Percentiles rank a stretch among this genome's conserved stretches.
Conservation (phyloP, 2,113 vertebrate species). For the Nestor notabilis region DNA sequence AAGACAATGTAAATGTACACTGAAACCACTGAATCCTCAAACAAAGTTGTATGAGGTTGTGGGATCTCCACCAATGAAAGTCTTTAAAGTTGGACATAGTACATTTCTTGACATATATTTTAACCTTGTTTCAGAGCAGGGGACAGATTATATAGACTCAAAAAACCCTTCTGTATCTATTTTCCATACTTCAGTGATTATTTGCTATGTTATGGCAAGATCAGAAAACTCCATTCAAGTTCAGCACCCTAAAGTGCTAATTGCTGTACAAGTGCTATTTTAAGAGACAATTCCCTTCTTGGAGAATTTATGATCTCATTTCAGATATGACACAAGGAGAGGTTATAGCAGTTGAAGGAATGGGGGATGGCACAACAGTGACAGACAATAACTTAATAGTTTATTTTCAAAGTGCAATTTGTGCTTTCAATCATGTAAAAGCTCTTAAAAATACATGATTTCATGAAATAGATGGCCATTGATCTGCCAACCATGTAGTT, state of each 20-base stretch:
- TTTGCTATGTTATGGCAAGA: neutral
- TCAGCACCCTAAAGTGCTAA: neutral
- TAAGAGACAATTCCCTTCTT: neutral
- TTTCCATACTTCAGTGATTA: neutral
- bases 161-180: neutral
- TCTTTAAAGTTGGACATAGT: neutral
- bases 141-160: neutral
- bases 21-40: neutral
- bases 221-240: neutral
- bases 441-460: neutral
- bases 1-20: neutral
- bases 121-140: neutral
- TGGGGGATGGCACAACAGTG: neutral
- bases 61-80: neutral
- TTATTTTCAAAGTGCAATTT: conserved; percentile 31
- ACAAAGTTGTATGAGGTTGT: neutral
- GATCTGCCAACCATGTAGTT: neutral
- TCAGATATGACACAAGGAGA: neutral
- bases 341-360: neutral
- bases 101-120: neutral
- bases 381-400: neutral
- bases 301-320: neutral
- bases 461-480: neutral
- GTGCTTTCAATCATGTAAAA: conserved; percentile 17
- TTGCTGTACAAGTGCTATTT: neutral